These are phyloP conservation scores for Drosophila trapezifrons DNA, from an alignment of 1,140 invertebrate species.

Conservation along the genomic window DNA sequence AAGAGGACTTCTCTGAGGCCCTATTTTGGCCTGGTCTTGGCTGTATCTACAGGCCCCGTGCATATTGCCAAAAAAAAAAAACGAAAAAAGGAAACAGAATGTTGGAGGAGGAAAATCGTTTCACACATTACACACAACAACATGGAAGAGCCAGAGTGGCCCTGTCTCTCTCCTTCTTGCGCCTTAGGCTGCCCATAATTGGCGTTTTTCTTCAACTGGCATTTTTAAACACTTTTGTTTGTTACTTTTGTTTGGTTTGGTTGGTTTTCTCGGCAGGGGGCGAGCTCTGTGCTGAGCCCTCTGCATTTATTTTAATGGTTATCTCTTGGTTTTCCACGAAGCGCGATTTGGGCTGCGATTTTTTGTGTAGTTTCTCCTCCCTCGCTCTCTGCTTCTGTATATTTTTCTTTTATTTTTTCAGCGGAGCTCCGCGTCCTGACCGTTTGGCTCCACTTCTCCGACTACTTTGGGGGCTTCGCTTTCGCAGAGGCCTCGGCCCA, in stretches of 20 bases:
- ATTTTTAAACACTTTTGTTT: conserved; percentile 27
- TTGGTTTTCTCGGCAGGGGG: conserved; percentile 10
- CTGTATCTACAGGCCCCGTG: conserved; percentile 43
- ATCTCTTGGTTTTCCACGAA: conserved; percentile 40
- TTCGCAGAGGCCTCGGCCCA: conserved; percentile 48
- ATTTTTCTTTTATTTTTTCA: conserved; percentile 38
- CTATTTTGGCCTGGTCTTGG: conserved; percentile 27
- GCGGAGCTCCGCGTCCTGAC: conserved; percentile 79
- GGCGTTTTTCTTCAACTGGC: conserved; percentile 33
- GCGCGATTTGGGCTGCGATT: conserved; percentile 44
- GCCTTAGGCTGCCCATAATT: conserved; percentile 37
- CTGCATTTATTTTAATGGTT: conserved; percentile 39
- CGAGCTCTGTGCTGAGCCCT: conserved; percentile 10
- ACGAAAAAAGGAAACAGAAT: conserved; percentile 20
- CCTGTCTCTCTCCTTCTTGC: conserved; percentile 44
- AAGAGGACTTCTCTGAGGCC: conserved; percentile 18
- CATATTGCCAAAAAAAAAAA: conserved; percentile 34
- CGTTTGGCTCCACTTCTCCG: conserved; percentile 81
- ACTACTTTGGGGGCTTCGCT: conserved; percentile 70
- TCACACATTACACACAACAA: conserved; percentile 55
- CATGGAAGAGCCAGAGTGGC: conserved; percentile 41
- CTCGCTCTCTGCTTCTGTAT: conserved; percentile 49
- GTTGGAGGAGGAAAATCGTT: conserved; percentile 46
- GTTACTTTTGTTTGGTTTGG: conserved; percentile 6
- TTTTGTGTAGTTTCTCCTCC: conserved; percentile 60